Evolutionary conservation across 2,888 invertebrate genomes (phyloP).

Genomic region (Hyposoter didymator): DNA sequence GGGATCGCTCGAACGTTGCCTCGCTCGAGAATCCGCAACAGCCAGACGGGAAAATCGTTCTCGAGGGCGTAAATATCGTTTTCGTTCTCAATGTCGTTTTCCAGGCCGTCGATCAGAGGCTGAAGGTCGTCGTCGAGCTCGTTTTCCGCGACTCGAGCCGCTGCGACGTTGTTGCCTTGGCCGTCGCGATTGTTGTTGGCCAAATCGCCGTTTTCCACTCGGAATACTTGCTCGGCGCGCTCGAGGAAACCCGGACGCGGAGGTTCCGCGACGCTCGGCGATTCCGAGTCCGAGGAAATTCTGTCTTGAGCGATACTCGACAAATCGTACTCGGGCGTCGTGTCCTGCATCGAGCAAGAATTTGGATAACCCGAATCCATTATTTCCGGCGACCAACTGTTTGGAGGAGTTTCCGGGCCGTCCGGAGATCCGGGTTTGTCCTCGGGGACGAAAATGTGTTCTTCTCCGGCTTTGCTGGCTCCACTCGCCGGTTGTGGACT

Average conservation of each 20-base stretch:
- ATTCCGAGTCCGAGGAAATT: conserved; percentile 69
- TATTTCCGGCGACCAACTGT: conserved; percentile 79
- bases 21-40: conserved; percentile 77
- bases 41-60: conserved; percentile 79
- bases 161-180: conserved; percentile 85
- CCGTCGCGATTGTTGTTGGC: conserved; percentile 85
- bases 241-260: conserved; percentile 71
- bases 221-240: too few relatives aligned
- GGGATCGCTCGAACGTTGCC: conserved; percentile 68
- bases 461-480: conserved; percentile 38
- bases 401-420: conserved; percentile 73
- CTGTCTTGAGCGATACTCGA: conserved; percentile 77
- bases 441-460: conserved; percentile 58
- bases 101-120: conserved; percentile 77
- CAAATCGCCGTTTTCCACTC: conserved; percentile 85
- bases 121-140: conserved; percentile 76
- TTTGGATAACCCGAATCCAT: conserved; percentile 82
- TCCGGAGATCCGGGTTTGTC: conserved; percentile 70
- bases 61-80: conserved; percentile 79
- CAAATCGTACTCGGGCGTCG: conserved; percentile 77
- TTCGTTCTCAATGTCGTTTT: conserved; percentile 80
- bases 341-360: conserved; percentile 78
- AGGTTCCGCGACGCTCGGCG: conserved; percentile 75
- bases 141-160: conserved; percentile 69
- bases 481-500: neutral